Evolutionary conservation across 2,797 vertebrate species (phyloP).

Genomic region (Apodemus agrarius): DNA sequence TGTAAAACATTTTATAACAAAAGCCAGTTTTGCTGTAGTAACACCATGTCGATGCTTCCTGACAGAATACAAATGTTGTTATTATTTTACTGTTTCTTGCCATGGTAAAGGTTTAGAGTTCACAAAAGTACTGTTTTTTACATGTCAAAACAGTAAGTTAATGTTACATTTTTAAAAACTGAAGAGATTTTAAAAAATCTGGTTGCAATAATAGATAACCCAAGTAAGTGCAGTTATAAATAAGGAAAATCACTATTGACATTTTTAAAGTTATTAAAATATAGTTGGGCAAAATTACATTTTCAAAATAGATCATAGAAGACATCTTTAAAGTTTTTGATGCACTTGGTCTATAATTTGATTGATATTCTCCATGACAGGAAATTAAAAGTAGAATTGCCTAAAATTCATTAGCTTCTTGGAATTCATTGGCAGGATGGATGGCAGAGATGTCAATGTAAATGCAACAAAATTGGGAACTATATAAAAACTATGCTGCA

Average conservation of each 20-base stretch:
- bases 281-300: conserved; percentile 68
- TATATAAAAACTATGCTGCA: not conserved
- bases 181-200: conserved; percentile 79
- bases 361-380: conserved; percentile 44
- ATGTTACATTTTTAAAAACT: conserved; percentile 85
- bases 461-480: not conserved
- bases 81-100: conserved; percentile 96
- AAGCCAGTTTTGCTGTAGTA: conserved; percentile 96
- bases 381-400: conserved; percentile 62
- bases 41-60: conserved; percentile 94
- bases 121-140: conserved; percentile 89
- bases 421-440: not conserved
- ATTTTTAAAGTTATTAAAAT: conserved; percentile 69
- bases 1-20: conserved; percentile 94
- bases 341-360: conserved; percentile 62
- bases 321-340: conserved; percentile 49
- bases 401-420: not conserved
- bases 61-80: conserved; percentile 98
- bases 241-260: conserved; percentile 72
- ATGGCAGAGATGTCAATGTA: not conserved
- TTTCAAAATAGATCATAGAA: conserved; percentile 63
- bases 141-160: conserved; percentile 91
- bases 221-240: conserved; percentile 78
- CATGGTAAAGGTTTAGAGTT: conserved; percentile 92
- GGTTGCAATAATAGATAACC: conserved; percentile 89